These are phyloP conservation scores for Eurosta solidaginis DNA, from an alignment of 1,140 invertebrate genomes.

Conservation along the genomic window DNA sequence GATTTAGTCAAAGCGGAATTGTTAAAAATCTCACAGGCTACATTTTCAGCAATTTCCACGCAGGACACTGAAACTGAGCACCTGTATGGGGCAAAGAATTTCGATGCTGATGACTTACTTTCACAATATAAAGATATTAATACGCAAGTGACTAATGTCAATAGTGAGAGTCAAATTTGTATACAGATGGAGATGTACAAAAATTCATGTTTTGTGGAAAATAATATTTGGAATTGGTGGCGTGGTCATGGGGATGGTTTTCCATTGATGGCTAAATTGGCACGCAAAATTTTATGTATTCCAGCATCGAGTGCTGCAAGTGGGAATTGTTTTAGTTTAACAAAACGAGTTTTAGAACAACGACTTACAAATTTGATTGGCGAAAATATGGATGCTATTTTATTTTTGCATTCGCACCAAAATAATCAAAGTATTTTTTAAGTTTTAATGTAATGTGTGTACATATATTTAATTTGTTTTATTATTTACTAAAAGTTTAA, in stretches of 20 bases:
- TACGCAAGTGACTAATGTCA: neutral
- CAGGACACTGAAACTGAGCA: too few relatives aligned
- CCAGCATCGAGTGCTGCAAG: neutral
- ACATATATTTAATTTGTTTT: too few relatives aligned
- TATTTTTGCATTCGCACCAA: constrained; percentile 9
- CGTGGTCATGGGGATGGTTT: neutral
- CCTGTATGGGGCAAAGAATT: too few relatives aligned
- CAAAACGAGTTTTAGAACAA: neutral
- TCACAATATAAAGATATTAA: neutral
- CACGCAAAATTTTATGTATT: neutral
- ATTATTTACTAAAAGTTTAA: too few relatives aligned
- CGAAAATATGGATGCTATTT: neutral
- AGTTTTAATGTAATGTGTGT: too few relatives aligned
- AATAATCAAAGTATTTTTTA: too few relatives aligned
- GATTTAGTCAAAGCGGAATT: neutral
- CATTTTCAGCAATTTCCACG: neutral
- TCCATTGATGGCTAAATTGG: neutral
- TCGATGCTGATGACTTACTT: neutral
- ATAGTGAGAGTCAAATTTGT: neutral
- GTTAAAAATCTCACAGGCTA: neutral
- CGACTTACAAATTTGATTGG: neutral
- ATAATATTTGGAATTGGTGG: neutral
- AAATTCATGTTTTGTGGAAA: neutral
- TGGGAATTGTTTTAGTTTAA: neutral
- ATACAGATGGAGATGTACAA: neutral